A percentile compares a stretch with the other conserved stretches of the same genome.
Evolutionary conservation across 2,888 invertebrate genomes (phyloP).

Genomic region (Plagodis dolabraria): DNA sequence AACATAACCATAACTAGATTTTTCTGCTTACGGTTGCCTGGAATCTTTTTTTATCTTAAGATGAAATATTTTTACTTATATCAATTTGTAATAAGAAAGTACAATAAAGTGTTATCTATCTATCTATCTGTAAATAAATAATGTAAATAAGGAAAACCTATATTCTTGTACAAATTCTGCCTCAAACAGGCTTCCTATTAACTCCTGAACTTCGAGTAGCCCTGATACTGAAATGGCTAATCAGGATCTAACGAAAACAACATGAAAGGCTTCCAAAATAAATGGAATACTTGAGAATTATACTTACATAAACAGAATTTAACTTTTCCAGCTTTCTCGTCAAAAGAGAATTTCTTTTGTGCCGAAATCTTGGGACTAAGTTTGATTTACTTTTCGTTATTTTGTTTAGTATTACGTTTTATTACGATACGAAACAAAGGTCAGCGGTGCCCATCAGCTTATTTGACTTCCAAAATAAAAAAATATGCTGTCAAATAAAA

Average conservation of each 20-base stretch:
- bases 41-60: no score
- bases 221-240: slow-evolving; percentile 19
- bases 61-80: no score
- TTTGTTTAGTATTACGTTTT: slow-evolving; percentile 43
- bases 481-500: no score
- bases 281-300: slow-evolving; percentile 34
- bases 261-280: slow-evolving; percentile 34
- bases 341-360: slow-evolving; percentile 38
- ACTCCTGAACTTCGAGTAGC: slow-evolving; percentile 12
- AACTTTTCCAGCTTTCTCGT: slow-evolving; percentile 37
- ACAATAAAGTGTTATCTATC: no score
- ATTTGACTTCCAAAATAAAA: no score
- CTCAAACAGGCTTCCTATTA: slow-evolving; percentile 6
- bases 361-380: slow-evolving; percentile 46
- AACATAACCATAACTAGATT: no score
- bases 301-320: slow-evolving; percentile 37
- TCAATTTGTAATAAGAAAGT: no score
- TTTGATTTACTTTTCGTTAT: slow-evolving; percentile 55
- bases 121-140: no score
- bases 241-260: slow-evolving; percentile 24
- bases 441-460: slow-evolving; percentile 5
- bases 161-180: not conserved
- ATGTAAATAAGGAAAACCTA: no score
- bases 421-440: slow-evolving; percentile 26
- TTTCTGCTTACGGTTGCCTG: no score